These are phyloP conservation scores for Porites lobata DNA, from an alignment of 92 coral and sea anemone species.

Conservation along the genomic window DNA sequence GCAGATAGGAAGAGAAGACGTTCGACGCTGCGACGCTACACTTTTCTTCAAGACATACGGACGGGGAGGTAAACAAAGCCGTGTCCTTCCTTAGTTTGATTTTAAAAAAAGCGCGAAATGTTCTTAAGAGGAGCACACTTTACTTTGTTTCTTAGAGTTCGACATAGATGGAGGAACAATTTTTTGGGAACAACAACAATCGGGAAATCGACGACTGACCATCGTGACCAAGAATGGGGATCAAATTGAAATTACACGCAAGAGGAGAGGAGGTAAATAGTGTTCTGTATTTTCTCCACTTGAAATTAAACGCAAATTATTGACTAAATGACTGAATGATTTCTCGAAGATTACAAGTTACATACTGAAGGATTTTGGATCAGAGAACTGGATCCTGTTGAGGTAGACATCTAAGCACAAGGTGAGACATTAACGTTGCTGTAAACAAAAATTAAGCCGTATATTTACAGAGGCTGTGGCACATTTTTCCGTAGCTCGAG, in stretches of 20 bases:
- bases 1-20: not conserved
- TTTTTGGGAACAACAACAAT: too few species aligned
- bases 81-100: too few species aligned
- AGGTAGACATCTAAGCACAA: not conserved
- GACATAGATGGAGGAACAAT: not conserved
- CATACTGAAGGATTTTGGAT: conserved; percentile 6
- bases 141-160: not conserved
- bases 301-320: not conserved
- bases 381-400: not conserved
- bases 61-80: not conserved
- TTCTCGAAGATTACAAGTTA: not conserved
- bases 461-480: too few species aligned
- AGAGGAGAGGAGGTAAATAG: not conserved
- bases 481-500: too few species aligned
- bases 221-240: not conserved
- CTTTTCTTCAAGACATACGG: not conserved
- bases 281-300: not conserved
- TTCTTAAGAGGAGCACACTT: too few species aligned
- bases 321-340: too few species aligned
- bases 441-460: too few species aligned
- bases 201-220: not conserved
- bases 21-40: not conserved
- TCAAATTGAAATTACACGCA: conserved; percentile 4
- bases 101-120: too few species aligned
- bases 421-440: not conserved